Evolutionary conservation across 2,113 vertebrate genomes (phyloP).

Genomic region (Tylochromis polylepis): DNA sequence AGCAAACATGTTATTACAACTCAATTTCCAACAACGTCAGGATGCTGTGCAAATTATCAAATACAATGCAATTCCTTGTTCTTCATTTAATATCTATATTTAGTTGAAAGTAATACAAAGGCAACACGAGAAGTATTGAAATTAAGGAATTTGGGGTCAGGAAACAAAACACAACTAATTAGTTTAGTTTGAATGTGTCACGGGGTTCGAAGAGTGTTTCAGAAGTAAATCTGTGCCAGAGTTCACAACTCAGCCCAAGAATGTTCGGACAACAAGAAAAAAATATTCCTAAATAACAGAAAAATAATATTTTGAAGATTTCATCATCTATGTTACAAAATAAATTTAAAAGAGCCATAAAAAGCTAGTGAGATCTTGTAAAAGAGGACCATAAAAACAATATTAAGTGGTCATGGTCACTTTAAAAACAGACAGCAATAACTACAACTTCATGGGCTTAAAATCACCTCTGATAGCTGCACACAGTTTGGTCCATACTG

Average conservation of each 20-base stretch:
- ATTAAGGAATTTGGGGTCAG: not conserved
- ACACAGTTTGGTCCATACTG: not conserved
- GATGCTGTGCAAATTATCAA: not conserved
- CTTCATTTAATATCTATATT: not conserved
- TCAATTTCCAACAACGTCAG: not conserved
- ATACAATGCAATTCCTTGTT: not conserved
- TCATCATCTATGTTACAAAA: not conserved
- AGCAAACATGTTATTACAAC: not conserved
- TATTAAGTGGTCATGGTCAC: not conserved
- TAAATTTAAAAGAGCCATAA: not conserved
- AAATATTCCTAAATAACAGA: accelerated
- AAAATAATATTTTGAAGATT: not conserved
- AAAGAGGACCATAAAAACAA: not conserved
- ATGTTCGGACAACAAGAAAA: not conserved
- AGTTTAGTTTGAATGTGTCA: not conserved
- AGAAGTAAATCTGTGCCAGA: not conserved
- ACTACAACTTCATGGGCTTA: not conserved
- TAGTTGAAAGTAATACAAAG: not conserved
- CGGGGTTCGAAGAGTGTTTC: not conserved
- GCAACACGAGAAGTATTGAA: not conserved
- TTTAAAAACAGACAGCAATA: not conserved
- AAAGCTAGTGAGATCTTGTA: not conserved
- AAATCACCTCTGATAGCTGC: not conserved
- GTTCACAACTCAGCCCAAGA: not conserved
- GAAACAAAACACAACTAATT: not conserved